phyloP scores from a whole-genome alignment of 2,888 invertebrate species.

The Aporophyla lueneburgensis region DNA sequence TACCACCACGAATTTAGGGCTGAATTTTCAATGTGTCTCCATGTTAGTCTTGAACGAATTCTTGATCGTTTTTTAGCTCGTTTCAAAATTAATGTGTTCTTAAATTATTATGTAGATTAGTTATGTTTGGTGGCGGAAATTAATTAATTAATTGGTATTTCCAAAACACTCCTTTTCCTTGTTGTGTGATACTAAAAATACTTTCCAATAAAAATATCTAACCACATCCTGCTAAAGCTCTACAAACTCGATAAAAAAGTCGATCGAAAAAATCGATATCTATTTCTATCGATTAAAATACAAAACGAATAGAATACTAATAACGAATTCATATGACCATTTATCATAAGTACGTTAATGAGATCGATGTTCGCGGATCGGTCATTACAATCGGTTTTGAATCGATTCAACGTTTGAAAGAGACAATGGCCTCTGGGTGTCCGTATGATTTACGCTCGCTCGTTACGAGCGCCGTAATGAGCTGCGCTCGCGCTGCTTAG shows the following conservation, averaged over 20 bases:
- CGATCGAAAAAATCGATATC: slow-evolving; percentile 16
- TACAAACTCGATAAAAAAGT: slow-evolving; percentile 25
- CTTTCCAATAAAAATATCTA: slow-evolving; percentile 24
- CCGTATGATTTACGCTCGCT: slow-evolving; percentile 87
- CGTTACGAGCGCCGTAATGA: slow-evolving; percentile 87
- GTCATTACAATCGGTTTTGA: slow-evolving; percentile 80
- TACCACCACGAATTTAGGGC: slow-evolving; percentile 45
- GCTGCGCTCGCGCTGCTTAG: slow-evolving; percentile 83
- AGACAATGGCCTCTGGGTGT: slow-evolving; percentile 87
- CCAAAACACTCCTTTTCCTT: slow-evolving; percentile 43
- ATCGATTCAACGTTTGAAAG: slow-evolving; percentile 73
- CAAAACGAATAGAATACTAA: slow-evolving; percentile 63
- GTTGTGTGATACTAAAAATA: slow-evolving; percentile 27
- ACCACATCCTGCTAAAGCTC: slow-evolving; percentile 24
- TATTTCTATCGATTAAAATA: slow-evolving; percentile 64
- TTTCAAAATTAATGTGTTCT: slow-evolving; percentile 58
- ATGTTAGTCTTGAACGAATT: slow-evolving; percentile 31
- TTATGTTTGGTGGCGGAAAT: slow-evolving; percentile 42
- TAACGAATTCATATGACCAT: slow-evolving; percentile 66
- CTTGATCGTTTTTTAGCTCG: slow-evolving; percentile 46
- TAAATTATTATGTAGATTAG: slow-evolving; percentile 49
- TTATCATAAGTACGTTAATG: slow-evolving; percentile 70
- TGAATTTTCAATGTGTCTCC: slow-evolving; percentile 37
- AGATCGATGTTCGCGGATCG: slow-evolving; percentile 78
- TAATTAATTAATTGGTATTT: slow-evolving; percentile 45